These are phyloP conservation scores for Prunella strophiata DNA, from an alignment of 2,797 vertebrate species.

Conservation along the genomic window DNA sequence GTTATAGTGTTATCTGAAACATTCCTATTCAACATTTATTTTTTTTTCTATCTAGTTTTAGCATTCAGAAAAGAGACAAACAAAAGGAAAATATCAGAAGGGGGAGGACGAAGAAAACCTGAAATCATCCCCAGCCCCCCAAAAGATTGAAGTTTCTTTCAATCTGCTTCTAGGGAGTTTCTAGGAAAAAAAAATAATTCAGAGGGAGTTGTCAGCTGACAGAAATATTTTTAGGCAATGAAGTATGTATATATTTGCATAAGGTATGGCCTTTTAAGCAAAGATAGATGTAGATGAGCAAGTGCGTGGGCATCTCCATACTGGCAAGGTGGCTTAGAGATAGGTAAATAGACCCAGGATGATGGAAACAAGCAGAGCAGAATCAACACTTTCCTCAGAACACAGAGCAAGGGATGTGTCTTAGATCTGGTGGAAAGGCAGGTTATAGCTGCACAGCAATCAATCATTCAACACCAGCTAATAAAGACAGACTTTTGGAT, in stretches of 20 bases:
- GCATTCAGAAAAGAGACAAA: neutral
- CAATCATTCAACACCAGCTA: neutral
- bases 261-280: slow-evolving; percentile 35
- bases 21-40: neutral
- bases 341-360: slow-evolving; percentile 2
- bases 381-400: neutral
- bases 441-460: neutral
- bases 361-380: neutral
- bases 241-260: slow-evolving; percentile 29
- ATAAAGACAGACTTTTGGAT: neutral
- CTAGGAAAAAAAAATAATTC: neutral
- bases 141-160: neutral
- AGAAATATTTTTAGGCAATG: slow-evolving; percentile 37
- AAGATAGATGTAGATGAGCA: slow-evolving; percentile 22
- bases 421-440: neutral
- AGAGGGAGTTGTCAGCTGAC: slow-evolving; percentile 30
- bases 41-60: neutral
- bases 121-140: neutral
- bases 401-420: neutral
- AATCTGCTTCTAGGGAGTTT: neutral
- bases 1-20: neutral
- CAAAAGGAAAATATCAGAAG: neutral
- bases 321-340: neutral
- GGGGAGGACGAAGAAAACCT: neutral
- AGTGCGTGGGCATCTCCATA: neutral